These are phyloP conservation scores for Trachelus iudaicus DNA, from an alignment of 2,888 invertebrate species.

Conservation along the genomic window DNA sequence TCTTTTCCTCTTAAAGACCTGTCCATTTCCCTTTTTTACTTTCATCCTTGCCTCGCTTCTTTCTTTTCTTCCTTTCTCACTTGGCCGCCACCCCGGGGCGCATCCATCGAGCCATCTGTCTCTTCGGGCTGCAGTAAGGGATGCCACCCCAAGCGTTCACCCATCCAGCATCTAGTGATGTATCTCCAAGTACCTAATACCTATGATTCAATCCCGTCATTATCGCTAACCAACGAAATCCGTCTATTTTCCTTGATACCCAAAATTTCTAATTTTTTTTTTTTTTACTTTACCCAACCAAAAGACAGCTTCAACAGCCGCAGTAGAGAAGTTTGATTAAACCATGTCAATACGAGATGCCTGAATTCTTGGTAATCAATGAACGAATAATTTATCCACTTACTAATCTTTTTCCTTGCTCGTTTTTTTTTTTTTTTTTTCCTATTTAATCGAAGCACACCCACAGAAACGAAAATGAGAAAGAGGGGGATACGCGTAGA, in stretches of 20 bases:
- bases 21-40: conserved; percentile 24
- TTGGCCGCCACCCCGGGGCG: conserved; percentile 13
- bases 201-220: neutral
- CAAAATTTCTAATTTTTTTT: neutral
- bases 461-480: conserved; percentile 9
- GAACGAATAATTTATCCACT: neutral
- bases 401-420: neutral
- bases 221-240: neutral
- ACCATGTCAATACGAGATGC: neutral
- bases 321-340: neutral
- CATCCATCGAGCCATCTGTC: neutral
- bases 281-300: neutral
- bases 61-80: conserved; percentile 10
- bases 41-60: conserved; percentile 6
- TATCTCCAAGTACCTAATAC: neutral
- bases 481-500: neutral
- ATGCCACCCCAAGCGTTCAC: neutral
- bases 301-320: neutral
- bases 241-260: neutral
- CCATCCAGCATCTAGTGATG: neutral
- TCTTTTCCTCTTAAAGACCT: conserved; percentile 22
- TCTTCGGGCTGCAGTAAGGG: neutral
- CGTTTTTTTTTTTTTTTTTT: too few species aligned
- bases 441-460: conserved; percentile 5
- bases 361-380: neutral